Conservation (phyloP, 1,140 invertebrate species). For the Aphelenchoides fujianensis region DNA sequence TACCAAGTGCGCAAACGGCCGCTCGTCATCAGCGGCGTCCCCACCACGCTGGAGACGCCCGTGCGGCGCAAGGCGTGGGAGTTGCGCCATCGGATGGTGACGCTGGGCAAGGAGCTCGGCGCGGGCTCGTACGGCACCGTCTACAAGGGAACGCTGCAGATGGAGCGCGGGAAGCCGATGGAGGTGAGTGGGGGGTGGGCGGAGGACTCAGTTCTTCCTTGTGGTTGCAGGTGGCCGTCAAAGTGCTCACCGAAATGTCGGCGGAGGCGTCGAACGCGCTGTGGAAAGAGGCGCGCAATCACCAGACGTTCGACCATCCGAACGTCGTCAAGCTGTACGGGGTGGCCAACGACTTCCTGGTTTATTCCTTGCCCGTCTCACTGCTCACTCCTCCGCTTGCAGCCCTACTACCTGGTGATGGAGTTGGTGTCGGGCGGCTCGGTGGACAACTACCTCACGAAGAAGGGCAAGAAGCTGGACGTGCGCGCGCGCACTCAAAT, state of each 20-base stretch:
- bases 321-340: constrained; percentile 46
- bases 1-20: constrained; percentile 22
- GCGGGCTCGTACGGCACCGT: constrained; percentile 34
- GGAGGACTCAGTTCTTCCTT: too few species aligned
- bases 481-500: constrained; percentile 31
- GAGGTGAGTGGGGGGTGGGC: too few species aligned
- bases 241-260: constrained; percentile 39
- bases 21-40: too few species aligned
- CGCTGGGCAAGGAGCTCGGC: constrained; percentile 36
- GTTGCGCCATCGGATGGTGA: too few species aligned
- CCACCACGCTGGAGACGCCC: too few species aligned
- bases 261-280: constrained; percentile 29
- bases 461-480: constrained; percentile 34
- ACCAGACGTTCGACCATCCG: constrained; percentile 37
- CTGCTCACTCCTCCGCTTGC: neutral
- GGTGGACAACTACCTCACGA: constrained; percentile 37
- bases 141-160: constrained; percentile 28
- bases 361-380: too few species aligned
- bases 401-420: constrained; percentile 47
- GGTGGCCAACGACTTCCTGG: constrained; percentile 40
- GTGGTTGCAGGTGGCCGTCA: constrained; percentile 40
- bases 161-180: constrained; percentile 45
- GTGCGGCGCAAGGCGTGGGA: too few species aligned
- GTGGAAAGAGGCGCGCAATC: constrained; percentile 44
- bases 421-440: constrained; percentile 39